phyloP scores from a whole-genome alignment of 2,888 invertebrate genomes.

The Caenorhabditis becei region DNA sequence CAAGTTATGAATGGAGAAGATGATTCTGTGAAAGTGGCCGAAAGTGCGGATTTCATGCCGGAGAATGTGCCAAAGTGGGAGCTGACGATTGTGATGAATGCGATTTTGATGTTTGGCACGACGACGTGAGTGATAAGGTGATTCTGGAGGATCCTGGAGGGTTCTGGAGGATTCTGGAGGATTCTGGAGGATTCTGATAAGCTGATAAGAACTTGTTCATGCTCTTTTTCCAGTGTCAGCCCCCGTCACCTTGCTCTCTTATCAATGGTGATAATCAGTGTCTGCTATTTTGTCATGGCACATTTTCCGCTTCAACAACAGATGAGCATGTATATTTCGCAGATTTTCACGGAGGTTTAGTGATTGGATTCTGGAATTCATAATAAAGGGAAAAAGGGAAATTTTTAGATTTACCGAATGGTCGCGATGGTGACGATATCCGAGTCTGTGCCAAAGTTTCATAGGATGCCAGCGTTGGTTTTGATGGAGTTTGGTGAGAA shows the following conservation, averaged over 20 bases:
- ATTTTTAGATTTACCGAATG: slow-evolving; percentile 25
- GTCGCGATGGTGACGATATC: slow-evolving; percentile 13
- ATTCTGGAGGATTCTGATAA: too few relatives aligned
- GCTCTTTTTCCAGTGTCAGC: slow-evolving; percentile 7
- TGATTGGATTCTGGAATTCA: not conserved
- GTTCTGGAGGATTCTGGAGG: too few relatives aligned
- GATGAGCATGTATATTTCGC: slow-evolving; percentile 29
- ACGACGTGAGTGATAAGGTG: slow-evolving; percentile 39
- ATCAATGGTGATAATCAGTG: slow-evolving; percentile 16
- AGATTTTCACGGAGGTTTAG: slow-evolving; percentile 36
- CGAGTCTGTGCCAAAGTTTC: slow-evolving; percentile 44
- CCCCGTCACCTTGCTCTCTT: slow-evolving; percentile 9
- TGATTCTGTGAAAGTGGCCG: slow-evolving; percentile 20
- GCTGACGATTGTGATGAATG: slow-evolving; percentile 30
- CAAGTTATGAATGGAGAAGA: slow-evolving; percentile 2
- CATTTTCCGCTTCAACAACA: slow-evolving; percentile 29
- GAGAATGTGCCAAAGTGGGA: slow-evolving; percentile 26
- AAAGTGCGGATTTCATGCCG: slow-evolving; percentile 15
- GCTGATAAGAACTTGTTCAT: too few relatives aligned
- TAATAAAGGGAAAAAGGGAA: not conserved
- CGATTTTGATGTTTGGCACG: slow-evolving; percentile 31
- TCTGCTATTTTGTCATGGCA: slow-evolving; percentile 31
- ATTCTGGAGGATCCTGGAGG: too few relatives aligned
- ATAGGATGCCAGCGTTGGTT: slow-evolving; percentile 29
- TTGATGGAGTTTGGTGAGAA: slow-evolving; percentile 22